phyloP scores from a whole-genome alignment of 2,113 vertebrate genomes.

The Laterallus jamaicensis region DNA sequence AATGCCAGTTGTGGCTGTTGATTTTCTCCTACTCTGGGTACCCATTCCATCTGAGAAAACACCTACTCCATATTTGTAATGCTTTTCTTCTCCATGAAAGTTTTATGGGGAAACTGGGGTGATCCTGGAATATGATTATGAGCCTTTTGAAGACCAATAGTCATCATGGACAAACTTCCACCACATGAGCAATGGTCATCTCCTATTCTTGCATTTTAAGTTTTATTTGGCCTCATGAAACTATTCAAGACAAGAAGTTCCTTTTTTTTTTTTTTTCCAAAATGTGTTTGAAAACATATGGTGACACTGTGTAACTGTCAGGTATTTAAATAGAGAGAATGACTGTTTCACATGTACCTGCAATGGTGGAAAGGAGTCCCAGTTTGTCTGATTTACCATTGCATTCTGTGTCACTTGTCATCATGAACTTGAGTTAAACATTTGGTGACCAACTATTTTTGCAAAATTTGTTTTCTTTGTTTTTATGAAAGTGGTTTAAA shows the following conservation, averaged over 20 bases:
- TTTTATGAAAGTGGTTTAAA: neutral
- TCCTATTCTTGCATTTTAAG: neutral
- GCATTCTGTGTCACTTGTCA: neutral
- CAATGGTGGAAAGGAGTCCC: neutral
- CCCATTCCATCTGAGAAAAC: neutral
- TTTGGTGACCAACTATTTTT: neutral
- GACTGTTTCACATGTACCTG: neutral
- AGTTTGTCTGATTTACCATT: neutral
- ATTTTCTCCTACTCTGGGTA: neutral
- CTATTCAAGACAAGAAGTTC: neutral
- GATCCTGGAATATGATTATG: neutral
- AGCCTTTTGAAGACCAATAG: neutral
- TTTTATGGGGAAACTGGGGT: neutral
- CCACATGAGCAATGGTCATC: neutral
- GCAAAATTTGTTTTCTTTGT: neutral
- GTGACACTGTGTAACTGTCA: neutral
- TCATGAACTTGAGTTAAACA: neutral
- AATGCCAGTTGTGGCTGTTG: neutral
- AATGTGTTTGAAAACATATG: neutral
- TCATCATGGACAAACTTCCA: neutral
- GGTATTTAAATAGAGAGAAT: neutral
- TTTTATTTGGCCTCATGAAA: neutral
- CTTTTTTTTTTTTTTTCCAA: neutral
- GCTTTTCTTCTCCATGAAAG: neutral
- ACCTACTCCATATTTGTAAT: neutral